These are phyloP conservation scores for Entelurus aequoreus DNA, from an alignment of 2,113 vertebrate species.

Conservation along the genomic window DNA sequence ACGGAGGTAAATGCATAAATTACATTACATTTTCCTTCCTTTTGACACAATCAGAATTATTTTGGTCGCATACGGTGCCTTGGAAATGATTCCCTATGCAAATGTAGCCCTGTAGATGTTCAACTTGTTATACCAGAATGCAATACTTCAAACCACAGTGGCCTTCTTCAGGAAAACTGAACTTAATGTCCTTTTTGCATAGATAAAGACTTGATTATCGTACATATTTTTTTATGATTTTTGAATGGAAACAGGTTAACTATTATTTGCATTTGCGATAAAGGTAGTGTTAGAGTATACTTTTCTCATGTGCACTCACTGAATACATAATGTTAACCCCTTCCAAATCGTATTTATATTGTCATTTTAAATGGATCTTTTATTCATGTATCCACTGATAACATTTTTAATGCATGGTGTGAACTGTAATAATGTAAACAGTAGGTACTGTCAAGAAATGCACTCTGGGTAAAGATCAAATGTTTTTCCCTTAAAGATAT, in stretches of 20 bases:
- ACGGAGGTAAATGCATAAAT: background rate
- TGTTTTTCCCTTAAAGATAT: constrained; percentile 26
- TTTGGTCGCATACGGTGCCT: constrained; percentile 23
- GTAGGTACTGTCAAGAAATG: background rate
- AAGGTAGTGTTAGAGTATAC: no score
- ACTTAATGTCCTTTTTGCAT: constrained; percentile 10
- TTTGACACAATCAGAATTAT: background rate
- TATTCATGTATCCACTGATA: background rate
- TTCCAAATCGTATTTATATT: background rate
- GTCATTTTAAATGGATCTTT: background rate
- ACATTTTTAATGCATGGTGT: constrained; percentile 2
- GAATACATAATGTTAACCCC: background rate
- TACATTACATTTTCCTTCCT: background rate
- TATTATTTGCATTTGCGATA: background rate
- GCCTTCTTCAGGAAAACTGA: constrained; percentile 42
- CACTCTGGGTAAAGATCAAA: background rate
- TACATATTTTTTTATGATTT: constrained; percentile 8
- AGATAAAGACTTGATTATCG: background rate
- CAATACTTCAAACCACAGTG: constrained; percentile 32
- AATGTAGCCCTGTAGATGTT: constrained; percentile 25
- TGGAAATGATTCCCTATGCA: constrained; percentile 28
- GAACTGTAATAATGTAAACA: background rate
- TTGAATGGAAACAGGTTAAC: background rate
- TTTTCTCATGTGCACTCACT: no score
- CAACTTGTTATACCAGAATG: constrained; percentile 8